Evolutionary conservation across 2,113 vertebrate genomes (phyloP), one percentile per base, ranked within the genome.

Genomic region (Dromaius novaehollandiae): DNA sequence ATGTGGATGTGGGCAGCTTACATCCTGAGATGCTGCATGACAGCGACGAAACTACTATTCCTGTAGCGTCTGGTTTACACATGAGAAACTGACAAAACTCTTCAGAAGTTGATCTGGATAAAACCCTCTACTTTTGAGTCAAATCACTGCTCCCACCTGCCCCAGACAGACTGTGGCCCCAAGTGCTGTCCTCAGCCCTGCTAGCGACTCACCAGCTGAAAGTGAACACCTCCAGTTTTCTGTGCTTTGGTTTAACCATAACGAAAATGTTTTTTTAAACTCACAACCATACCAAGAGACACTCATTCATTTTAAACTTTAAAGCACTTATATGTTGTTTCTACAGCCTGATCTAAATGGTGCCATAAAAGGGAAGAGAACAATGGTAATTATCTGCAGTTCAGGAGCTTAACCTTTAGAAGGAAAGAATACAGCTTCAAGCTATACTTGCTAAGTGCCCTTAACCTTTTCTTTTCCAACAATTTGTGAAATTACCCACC

Each of bases 1-100:
- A 26, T 25, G 25, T 55, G 53, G 3, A 26, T 5, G 34, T 9
- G 17, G n/a, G 32, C 30, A n/a, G 9, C 9, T 36, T n/a, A 18
- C 60, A 63, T 18, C 56, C 56, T 0, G 0, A 3, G 38, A 2
- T 22, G 44, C 69, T 15, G 15, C 0, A 2, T 26, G n/a, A 9
- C 46, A 4, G 32, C 32, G 36, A 25, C 21, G n/a, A 17, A n/a
- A 38, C 34, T 5, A 11, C 6, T 16, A 0, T 3, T 8, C 7
- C 30, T 25, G 11, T 2, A 6, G 21, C 7, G 8, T 5, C 53
- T 32, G 32, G 7, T 22, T 61, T 30, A 20, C 0, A 0, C 3
- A 4, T 36, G 7, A n/a, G 20, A 63, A 36, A 63, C 53, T 28
- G 53, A 21, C 34, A 63, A 63, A 63, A 12, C n/a, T n/a, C 32